phyloP scores from a whole-genome alignment of 2,888 invertebrate genomes.

The Himalopsyche tibetana region DNA sequence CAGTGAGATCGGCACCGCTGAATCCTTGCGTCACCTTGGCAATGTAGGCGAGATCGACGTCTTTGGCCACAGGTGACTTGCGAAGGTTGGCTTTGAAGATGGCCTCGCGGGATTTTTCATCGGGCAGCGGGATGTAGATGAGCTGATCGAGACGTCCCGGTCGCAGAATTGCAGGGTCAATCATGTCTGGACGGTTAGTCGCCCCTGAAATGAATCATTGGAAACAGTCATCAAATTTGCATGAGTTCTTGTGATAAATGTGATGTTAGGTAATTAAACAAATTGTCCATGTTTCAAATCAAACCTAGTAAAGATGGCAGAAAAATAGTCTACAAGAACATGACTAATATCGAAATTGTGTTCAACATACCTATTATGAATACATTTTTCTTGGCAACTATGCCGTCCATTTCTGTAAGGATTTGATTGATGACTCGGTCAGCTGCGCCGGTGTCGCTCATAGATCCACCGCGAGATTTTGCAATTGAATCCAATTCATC shows the following conservation, averaged over 20 bases:
- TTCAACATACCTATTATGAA: slow-evolving; percentile 91
- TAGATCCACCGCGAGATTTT: slow-evolving; percentile 97
- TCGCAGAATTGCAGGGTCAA: slow-evolving; percentile 98
- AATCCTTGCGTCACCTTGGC: slow-evolving; percentile 95
- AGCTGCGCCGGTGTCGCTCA: slow-evolving; percentile 98
- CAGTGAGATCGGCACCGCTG: slow-evolving; percentile 99
- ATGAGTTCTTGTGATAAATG: no score
- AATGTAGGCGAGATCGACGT: slow-evolving; percentile 93
- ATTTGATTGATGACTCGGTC: slow-evolving; percentile 99
- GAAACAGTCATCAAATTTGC: no score
- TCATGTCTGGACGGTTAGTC: slow-evolving; percentile 87
- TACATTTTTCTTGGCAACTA: slow-evolving; percentile 99
- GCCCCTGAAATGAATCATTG: slow-evolving; percentile 69
- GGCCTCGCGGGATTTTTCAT: slow-evolving; percentile 97
- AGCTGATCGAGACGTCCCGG: slow-evolving; percentile 99
- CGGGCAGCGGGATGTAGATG: slow-evolving; percentile 99
- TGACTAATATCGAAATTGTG: no score
- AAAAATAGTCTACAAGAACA: no score
- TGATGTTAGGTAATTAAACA: no score
- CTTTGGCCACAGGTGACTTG: slow-evolving; percentile 96
- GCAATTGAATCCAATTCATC: slow-evolving; percentile 99
- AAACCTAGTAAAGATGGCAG: no score
- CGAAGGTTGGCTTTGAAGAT: slow-evolving; percentile 97
- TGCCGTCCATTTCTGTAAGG: slow-evolving; percentile 99
- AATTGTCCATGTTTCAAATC: no score